A percentile compares a stretch with the other conserved stretches of the same genome.
phyloP scores from a whole-genome alignment of 2,113 vertebrate species.

The Danionella cerebrum region DNA sequence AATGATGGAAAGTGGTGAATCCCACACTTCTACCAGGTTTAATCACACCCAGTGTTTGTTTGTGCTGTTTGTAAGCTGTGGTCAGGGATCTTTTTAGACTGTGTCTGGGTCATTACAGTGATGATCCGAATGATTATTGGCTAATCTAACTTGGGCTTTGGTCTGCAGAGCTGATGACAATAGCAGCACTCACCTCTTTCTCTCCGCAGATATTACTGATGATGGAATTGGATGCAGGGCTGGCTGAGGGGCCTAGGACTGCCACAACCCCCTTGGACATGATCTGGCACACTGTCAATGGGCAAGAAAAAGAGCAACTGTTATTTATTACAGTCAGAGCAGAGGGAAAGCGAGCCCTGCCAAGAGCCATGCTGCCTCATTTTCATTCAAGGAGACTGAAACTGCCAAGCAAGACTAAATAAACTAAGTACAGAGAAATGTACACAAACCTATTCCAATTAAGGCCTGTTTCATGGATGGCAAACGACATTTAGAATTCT shows the following conservation, averaged over 20 bases:
- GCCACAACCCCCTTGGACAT: conserved; percentile 95
- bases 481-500: too few species aligned
- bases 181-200: conserved; percentile 83
- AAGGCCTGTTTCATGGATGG: too few species aligned
- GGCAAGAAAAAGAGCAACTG: conserved; percentile 23
- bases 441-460: background rate
- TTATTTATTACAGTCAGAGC: conserved; percentile 8
- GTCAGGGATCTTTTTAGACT: background rate
- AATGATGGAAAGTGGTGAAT: too few species aligned
- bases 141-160: background rate
- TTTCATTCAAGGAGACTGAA: background rate
- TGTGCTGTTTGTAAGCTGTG: background rate
- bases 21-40: too few species aligned
- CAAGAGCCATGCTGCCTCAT: background rate
- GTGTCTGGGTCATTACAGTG: background rate
- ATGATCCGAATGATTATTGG: conserved; percentile 13
- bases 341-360: background rate
- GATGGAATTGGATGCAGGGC: conserved; percentile 95
- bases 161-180: conserved; percentile 22
- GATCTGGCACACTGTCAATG: conserved; percentile 89
- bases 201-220: conserved; percentile 99
- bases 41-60: background rate
- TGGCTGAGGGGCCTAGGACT: conserved; percentile 91
- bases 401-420: background rate
- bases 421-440: background rate